phyloP scores from a whole-genome alignment of 2,888 invertebrate species.

The Pecten maximus region DNA sequence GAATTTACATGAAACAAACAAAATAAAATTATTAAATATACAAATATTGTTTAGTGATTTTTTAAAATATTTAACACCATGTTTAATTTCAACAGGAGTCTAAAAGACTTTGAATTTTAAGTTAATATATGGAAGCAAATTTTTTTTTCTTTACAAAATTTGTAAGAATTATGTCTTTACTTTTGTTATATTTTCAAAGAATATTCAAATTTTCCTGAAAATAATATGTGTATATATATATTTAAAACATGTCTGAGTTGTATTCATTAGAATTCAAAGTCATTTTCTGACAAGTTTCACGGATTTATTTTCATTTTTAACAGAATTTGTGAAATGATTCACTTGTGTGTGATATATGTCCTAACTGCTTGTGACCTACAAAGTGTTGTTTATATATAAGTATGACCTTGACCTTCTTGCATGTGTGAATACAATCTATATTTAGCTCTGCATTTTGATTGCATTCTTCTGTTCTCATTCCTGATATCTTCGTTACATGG shows the following conservation, averaged over 20 bases:
- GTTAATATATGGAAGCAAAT: neutral
- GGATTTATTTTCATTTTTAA: neutral
- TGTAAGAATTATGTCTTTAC: neutral
- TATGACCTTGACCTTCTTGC: constrained; percentile 8
- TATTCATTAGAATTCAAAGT: neutral
- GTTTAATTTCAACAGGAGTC: neutral
- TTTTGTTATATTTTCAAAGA: neutral
- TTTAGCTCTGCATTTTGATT: neutral
- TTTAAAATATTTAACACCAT: neutral
- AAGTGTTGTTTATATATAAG: neutral
- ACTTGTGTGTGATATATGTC: neutral
- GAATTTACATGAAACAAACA: neutral
- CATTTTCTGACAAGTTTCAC: neutral
- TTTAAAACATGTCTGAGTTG: no score
- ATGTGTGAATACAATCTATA: neutral
- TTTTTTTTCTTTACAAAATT: neutral
- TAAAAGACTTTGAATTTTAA: neutral
- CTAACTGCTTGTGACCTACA: neutral
- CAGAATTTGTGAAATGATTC: neutral
- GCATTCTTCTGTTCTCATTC: neutral
- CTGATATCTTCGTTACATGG: neutral
- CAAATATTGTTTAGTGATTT: constrained; percentile 7
- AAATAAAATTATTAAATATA: neutral
- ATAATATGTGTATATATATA: no score
- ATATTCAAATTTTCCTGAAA: neutral